Evolutionary conservation across 2,113 vertebrate species (phyloP).

Genomic region (Larimichthys polyactis): DNA sequence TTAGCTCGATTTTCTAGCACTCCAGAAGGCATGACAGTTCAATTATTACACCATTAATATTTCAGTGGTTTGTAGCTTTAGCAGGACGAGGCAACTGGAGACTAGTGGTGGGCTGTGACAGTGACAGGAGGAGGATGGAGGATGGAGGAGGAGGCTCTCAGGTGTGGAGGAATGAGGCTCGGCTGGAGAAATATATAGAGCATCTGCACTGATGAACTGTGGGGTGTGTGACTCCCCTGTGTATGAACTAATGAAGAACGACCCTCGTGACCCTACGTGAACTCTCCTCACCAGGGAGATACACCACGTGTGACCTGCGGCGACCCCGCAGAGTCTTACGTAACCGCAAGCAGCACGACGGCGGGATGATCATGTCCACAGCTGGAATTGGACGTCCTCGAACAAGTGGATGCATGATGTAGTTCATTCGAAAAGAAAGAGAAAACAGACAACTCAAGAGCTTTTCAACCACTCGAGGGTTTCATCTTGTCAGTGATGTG

Average conservation of each 20-base stretch:
- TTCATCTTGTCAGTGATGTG: slow-evolving; percentile 20
- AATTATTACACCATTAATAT: slow-evolving; percentile 76
- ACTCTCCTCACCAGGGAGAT: slow-evolving; percentile 13
- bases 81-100: slow-evolving; percentile 1
- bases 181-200: slow-evolving; percentile 41
- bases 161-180: slow-evolving; percentile 43
- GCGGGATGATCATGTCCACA: not conserved
- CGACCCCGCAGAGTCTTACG: slow-evolving; percentile 4
- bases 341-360: not conserved
- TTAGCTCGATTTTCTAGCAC: slow-evolving; percentile 59
- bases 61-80: slow-evolving; percentile 56
- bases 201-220: slow-evolving; percentile 55
- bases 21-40: slow-evolving; percentile 68
- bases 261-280: slow-evolving; percentile 51
- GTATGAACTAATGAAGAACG: slow-evolving; percentile 66
- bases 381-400: not conserved
- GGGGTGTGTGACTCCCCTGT: slow-evolving; percentile 61
- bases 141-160: slow-evolving; percentile 18
- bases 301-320: slow-evolving; percentile 1
- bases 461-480: slow-evolving; percentile 15
- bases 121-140: slow-evolving; percentile 19
- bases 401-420: slow-evolving; percentile 15
- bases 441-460: not conserved
- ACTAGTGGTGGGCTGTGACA: not conserved
- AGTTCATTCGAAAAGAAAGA: slow-evolving; percentile 5